phyloP scores from a whole-genome alignment of 2,113 vertebrate species.

The Protomyctophum bolini region DNA sequence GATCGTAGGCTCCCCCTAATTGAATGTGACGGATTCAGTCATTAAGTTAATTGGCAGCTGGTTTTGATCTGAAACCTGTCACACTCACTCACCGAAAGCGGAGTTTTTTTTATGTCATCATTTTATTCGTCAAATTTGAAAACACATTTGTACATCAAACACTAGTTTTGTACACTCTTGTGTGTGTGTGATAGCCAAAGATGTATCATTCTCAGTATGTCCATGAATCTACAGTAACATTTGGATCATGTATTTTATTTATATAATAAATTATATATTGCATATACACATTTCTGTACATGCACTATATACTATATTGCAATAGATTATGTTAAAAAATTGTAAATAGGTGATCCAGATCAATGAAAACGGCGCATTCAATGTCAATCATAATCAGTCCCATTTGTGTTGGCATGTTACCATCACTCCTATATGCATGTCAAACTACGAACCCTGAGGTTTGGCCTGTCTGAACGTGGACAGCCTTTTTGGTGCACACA shows the following conservation, averaged over 20 bases:
- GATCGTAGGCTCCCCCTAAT: slow-evolving; percentile 60
- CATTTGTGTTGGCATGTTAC: too few relatives aligned
- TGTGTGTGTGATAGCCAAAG: slow-evolving; percentile 14
- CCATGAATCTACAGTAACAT: not conserved
- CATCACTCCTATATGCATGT: too few relatives aligned
- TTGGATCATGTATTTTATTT: too few relatives aligned
- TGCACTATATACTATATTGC: too few relatives aligned
- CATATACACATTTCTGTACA: too few relatives aligned
- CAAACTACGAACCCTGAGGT: too few relatives aligned
- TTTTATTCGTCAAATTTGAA: slow-evolving; percentile 54
- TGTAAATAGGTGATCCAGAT: too few relatives aligned
- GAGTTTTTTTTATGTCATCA: slow-evolving; percentile 60
- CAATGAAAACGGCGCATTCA: too few relatives aligned
- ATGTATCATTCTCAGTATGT: slow-evolving; percentile 2
- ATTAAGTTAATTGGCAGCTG: slow-evolving; percentile 78
- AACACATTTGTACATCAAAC: slow-evolving; percentile 24
- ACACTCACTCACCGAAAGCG: slow-evolving; percentile 48
- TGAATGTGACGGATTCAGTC: slow-evolving; percentile 73
- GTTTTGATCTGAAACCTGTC: slow-evolving; percentile 65
- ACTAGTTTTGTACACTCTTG: slow-evolving; percentile 2
- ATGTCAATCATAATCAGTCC: too few relatives aligned
- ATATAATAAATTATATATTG: too few relatives aligned
- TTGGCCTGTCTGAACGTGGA: too few relatives aligned
- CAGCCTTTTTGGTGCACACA: not conserved
- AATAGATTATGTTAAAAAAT: too few relatives aligned